Evolutionary conservation across 2,888 invertebrate genomes (phyloP).

Genomic region (Chromoteleia sp.): DNA sequence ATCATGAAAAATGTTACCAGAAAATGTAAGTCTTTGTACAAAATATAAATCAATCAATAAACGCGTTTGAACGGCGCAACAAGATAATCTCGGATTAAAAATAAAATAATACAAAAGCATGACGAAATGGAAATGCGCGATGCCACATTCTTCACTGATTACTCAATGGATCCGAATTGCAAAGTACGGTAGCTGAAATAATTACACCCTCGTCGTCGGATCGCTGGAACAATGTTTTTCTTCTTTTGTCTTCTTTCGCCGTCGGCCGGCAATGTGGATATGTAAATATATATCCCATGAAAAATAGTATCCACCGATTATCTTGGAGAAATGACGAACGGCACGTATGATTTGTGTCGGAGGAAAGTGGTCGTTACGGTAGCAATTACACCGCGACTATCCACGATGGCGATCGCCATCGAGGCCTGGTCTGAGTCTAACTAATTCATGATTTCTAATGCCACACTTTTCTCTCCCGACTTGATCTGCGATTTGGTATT

Average conservation of each 20-base stretch:
- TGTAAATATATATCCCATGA: neutral
- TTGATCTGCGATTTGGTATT: slow-evolving; percentile 39
- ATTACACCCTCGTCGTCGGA: neutral
- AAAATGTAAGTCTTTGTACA: too few relatives aligned
- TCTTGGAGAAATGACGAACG: slow-evolving; percentile 1
- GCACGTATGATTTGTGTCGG: slow-evolving; percentile 13
- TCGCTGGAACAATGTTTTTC: neutral
- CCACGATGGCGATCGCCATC: neutral
- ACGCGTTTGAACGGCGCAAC: too few relatives aligned
- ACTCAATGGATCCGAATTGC: slow-evolving; percentile 1
- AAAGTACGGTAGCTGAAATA: slow-evolving; percentile 9
- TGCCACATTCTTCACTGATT: slow-evolving; percentile 9
- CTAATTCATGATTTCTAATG: slow-evolving; percentile 38
- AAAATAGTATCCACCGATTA: neutral
- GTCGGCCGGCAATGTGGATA: neutral
- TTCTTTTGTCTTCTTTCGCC: slow-evolving; percentile 9
- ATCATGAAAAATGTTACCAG: too few relatives aligned
- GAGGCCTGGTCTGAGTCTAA: too few relatives aligned
- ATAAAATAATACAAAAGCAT: too few relatives aligned
- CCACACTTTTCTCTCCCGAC: slow-evolving; percentile 12
- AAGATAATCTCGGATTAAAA: neutral
- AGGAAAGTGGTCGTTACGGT: slow-evolving; percentile 33
- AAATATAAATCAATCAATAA: too few relatives aligned
- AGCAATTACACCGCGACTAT: slow-evolving; percentile 16
- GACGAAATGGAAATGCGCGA: too few relatives aligned